phyloP scores from a whole-genome alignment of 2,888 invertebrate genomes.

The Dysmachus trigonus region DNA sequence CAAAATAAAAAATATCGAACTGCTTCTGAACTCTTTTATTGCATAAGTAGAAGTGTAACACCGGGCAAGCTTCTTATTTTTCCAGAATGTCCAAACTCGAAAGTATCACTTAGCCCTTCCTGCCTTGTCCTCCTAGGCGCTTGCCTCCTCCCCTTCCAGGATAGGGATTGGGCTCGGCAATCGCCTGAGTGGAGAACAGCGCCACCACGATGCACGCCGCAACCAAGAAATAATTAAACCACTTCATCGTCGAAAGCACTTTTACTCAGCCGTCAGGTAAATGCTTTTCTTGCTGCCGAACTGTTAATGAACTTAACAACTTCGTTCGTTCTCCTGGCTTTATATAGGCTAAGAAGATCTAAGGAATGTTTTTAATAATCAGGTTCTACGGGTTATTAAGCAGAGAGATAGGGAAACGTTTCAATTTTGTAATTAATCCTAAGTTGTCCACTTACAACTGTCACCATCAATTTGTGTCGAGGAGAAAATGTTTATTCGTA shows the following conservation, averaged over 20 bases:
- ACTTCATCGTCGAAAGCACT: neutral
- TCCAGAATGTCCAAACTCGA: neutral
- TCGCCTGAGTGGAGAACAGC: neutral
- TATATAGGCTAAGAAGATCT: neutral
- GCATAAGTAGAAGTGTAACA: neutral
- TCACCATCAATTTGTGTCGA: neutral
- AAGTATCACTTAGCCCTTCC: constrained; percentile 1
- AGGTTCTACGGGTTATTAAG: neutral
- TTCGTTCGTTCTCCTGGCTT: neutral
- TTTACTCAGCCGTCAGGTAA: neutral
- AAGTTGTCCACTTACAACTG: neutral
- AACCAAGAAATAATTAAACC: neutral
- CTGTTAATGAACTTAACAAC: neutral
- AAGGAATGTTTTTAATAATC: neutral
- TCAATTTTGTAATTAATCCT: neutral
- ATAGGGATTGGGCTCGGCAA: neutral
- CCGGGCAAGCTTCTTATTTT: neutral
- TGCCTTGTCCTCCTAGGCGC: neutral
- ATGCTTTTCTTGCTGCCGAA: neutral
- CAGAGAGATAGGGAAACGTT: neutral
- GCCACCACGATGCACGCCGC: neutral
- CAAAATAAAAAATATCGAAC: neutral
- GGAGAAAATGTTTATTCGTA: neutral
- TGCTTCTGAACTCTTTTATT: neutral
- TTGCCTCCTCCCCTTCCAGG: neutral